These are phyloP conservation scores for Mesembrinibis cayennensis DNA, from an alignment of 2,113 vertebrate species.

Conservation along the genomic window DNA sequence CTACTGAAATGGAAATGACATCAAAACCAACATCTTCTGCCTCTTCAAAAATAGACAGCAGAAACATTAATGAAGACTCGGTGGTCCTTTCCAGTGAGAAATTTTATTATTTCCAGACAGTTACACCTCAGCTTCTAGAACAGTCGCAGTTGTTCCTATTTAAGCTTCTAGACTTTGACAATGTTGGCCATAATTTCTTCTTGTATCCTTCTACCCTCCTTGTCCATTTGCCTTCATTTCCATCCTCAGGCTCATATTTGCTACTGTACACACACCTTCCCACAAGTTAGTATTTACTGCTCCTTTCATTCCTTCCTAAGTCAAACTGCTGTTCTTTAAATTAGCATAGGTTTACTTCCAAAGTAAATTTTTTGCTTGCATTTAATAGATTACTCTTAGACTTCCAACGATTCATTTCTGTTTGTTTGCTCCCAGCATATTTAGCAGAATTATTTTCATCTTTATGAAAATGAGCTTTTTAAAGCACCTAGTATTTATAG, in stretches of 20 bases:
- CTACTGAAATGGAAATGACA: neutral
- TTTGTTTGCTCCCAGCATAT: neutral
- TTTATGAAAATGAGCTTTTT: neutral
- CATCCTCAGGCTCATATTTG: neutral
- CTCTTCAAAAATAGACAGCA: neutral
- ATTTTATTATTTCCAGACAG: neutral
- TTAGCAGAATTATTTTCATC: constrained; percentile 5
- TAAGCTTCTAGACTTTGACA: neutral
- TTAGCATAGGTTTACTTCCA: neutral
- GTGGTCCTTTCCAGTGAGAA: neutral
- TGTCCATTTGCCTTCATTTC: neutral
- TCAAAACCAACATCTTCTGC: neutral
- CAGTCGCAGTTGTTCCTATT: neutral
- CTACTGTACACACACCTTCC: neutral
- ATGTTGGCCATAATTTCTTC: neutral
- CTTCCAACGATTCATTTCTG: neutral
- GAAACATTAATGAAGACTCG: neutral
- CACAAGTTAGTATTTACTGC: neutral
- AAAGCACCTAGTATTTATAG: neutral
- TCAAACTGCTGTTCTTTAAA: neutral
- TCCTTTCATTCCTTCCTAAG: neutral
- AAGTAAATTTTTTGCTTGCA: neutral
- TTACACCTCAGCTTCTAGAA: neutral
- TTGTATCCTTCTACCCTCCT: neutral
- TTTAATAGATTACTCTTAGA: neutral